These are phyloP conservation scores for Bufo gargarizans DNA, from an alignment of 2,113 vertebrate species.

Conservation along the genomic window DNA sequence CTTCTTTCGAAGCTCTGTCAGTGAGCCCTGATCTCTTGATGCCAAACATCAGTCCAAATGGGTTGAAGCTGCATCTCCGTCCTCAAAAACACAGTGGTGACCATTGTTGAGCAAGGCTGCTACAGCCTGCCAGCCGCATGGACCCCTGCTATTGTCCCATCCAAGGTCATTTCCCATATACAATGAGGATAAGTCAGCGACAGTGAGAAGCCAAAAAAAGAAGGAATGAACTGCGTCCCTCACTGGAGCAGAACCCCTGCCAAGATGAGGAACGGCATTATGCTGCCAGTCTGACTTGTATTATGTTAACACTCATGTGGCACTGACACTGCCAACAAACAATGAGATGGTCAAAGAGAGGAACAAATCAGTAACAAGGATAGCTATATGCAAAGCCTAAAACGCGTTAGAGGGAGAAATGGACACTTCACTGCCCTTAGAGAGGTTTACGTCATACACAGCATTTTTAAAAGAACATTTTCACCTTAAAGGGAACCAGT, in stretches of 20 bases:
- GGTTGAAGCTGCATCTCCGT: not conserved
- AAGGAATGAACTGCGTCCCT: slow-evolving; percentile 9
- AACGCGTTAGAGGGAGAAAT: not conserved
- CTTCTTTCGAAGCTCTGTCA: not conserved
- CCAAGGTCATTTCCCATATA: slow-evolving; percentile 33
- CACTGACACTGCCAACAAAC: slow-evolving; percentile 10
- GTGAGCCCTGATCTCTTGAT: not conserved
- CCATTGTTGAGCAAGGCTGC: slow-evolving; percentile 8
- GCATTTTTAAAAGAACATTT: too few species aligned
- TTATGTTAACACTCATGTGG: slow-evolving; percentile 29
- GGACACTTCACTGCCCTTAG: too few species aligned
- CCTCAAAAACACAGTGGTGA: slow-evolving; percentile 19
- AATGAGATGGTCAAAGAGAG: slow-evolving; percentile 10
- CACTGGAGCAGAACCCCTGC: slow-evolving; percentile 30
- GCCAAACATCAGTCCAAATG: slow-evolving; percentile 18
- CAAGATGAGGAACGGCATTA: slow-evolving; percentile 8
- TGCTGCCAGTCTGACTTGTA: slow-evolving; percentile 33
- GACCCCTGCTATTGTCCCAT: slow-evolving; percentile 31
- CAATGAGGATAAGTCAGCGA: slow-evolving; percentile 24
- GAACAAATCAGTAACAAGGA: not conserved
- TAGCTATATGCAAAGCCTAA: not conserved
- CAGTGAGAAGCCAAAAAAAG: slow-evolving; percentile 22
- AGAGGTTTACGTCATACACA: not conserved
- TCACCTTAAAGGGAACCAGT: too few species aligned
- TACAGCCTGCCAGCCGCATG: slow-evolving; percentile 11